Conservation (phyloP, 2,113 vertebrate genomes). For the Egretta garzetta region DNA sequence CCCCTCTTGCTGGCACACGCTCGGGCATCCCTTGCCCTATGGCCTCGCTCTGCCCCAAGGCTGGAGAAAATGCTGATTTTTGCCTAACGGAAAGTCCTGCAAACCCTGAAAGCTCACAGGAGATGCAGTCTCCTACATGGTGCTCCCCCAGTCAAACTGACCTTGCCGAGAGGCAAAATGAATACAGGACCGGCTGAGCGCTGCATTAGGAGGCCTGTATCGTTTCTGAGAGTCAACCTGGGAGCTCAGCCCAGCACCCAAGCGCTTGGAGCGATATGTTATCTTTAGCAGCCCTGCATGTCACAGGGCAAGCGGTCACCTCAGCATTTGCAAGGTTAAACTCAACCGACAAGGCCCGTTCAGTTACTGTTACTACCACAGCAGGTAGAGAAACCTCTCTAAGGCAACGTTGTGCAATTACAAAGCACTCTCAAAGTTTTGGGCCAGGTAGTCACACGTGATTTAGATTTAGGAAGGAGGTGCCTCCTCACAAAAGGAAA, state of each 20-base stretch:
- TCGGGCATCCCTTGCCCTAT: accelerated
- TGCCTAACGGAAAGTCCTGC: background rate
- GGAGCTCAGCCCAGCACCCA: background rate
- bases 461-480: background rate
- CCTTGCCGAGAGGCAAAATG: background rate
- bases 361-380: background rate
- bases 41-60: background rate
- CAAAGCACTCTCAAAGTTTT: background rate
- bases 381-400: background rate
- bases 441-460: background rate
- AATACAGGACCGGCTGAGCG: accelerated
- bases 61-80: background rate
- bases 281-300: background rate
- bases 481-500: background rate
- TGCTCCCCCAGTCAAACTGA: background rate
- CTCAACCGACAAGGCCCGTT: accelerated
- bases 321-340: accelerated
- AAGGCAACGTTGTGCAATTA: accelerated
- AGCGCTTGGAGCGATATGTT: accelerated
- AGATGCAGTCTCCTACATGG: background rate
- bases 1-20: background rate
- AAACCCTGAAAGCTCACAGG: background rate
- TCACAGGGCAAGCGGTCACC: background rate
- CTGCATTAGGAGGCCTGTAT: background rate
- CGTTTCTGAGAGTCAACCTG: background rate